Conservation (phyloP, 2,113 vertebrate species). For the Fulica atra region DNA sequence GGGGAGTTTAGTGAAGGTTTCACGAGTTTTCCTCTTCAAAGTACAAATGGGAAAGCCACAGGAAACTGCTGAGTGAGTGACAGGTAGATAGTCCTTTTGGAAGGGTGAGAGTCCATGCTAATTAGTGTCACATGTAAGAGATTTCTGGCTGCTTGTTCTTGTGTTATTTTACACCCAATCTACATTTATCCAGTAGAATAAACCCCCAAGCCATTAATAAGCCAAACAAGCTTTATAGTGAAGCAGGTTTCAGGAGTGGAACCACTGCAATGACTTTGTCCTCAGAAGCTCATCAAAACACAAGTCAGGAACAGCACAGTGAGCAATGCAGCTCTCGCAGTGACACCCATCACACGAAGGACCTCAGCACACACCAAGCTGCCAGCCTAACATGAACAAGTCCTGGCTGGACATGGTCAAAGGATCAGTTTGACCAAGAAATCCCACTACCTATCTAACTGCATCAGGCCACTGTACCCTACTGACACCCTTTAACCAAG, state of each 20-base stretch:
- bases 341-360: not conserved
- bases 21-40: not conserved
- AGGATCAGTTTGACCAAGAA: slow-evolving; percentile 43
- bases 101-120: not conserved
- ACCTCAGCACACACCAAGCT: not conserved
- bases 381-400: not conserved
- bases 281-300: not conserved
- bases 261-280: not conserved
- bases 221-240: not conserved
- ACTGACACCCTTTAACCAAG: not conserved
- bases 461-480: not conserved
- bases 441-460: not conserved
- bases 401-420: not conserved
- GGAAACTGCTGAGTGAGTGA: not conserved
- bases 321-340: not conserved
- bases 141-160: not conserved
- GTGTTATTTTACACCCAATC: not conserved
- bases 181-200: not conserved
- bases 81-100: not conserved
- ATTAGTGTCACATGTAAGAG: not conserved
- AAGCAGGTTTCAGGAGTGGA: not conserved
- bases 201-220: not conserved
- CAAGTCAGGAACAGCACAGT: not conserved
- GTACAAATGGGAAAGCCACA: not conserved
- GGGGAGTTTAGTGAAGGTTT: not conserved